phyloP scores from a whole-genome alignment of 2,113 vertebrate species.

The Pagrus major region DNA sequence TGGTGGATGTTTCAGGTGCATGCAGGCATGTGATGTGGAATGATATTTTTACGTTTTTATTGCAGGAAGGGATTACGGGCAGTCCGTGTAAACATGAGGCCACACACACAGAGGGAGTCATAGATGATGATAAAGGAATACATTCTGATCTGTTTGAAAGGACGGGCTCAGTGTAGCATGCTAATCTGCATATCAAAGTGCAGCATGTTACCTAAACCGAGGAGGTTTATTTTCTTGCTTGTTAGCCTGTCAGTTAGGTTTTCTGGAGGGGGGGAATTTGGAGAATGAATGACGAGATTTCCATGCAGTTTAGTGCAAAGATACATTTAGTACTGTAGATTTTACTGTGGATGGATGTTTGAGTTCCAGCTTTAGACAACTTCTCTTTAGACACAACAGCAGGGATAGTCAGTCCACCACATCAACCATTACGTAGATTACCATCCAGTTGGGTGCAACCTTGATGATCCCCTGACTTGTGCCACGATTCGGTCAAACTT shows the following conservation, averaged over 20 bases:
- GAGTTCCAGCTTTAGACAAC: neutral
- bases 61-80: conserved; percentile 41
- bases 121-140: neutral
- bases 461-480: too few species aligned
- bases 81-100: conserved; percentile 39
- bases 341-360: neutral
- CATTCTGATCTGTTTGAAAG: conserved; percentile 10
- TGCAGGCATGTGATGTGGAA: conserved; percentile 32
- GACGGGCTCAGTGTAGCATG: neutral
- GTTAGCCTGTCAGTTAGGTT: neutral
- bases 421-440: too few species aligned
- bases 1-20: conserved; percentile 46
- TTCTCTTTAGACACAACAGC: neutral
- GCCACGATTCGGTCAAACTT: too few species aligned
- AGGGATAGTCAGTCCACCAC: too few species aligned
- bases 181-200: conserved; percentile 6
- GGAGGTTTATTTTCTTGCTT: neutral
- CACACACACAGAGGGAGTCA: conserved; percentile 41
- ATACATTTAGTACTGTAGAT: neutral
- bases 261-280: neutral
- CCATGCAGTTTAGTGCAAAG: neutral
- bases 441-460: neutral
- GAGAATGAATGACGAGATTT: neutral
- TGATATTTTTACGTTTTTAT: conserved; percentile 59
- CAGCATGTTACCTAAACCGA: neutral